Conservation (phyloP, 2,888 invertebrate species). For the Platerodrilus igneus region DNA sequence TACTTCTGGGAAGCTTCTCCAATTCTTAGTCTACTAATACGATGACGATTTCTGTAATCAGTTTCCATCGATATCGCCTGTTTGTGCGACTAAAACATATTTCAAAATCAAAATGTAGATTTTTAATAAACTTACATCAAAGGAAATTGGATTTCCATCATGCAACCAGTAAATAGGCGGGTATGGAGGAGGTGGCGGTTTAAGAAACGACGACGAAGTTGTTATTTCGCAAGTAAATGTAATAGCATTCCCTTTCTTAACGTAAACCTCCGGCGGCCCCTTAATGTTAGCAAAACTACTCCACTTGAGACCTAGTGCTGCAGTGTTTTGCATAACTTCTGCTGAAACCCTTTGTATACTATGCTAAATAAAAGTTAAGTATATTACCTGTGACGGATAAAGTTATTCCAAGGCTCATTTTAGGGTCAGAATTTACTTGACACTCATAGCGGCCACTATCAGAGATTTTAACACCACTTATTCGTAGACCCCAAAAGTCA, state of each 20-base stretch:
- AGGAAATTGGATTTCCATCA: conserved; percentile 53
- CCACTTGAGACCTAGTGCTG: conserved; percentile 26
- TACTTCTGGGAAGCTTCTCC: conserved; percentile 54
- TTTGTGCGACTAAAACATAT: conserved; percentile 46
- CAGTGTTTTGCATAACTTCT: conserved; percentile 22
- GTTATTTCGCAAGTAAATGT: conserved; percentile 56
- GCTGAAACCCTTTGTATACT: conserved; percentile 6
- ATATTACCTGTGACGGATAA: conserved; percentile 58
- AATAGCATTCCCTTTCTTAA: conserved; percentile 53
- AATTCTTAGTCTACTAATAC: conserved; percentile 58
- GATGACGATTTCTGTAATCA: conserved; percentile 56
- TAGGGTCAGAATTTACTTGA: conserved; percentile 71
- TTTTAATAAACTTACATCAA: conserved; percentile 47
- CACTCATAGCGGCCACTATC: conserved; percentile 71
- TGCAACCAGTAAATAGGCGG: conserved; percentile 53
- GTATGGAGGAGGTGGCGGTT: conserved; percentile 22
- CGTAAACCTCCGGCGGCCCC: conserved; percentile 54
- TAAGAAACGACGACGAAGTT: conserved; percentile 29
- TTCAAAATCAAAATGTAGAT: conserved; percentile 17
- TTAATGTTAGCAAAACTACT: conserved; percentile 47
- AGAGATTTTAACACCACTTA: conserved; percentile 54
- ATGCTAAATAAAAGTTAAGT: conserved; percentile 6
- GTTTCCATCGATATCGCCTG: conserved; percentile 63
- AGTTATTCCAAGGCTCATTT: conserved; percentile 63
- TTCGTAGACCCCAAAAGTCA: conserved; percentile 58